Base-by-base conservation (phyloP, 2,888 invertebrate species). In the Lochmaea crataegi region DNA sequence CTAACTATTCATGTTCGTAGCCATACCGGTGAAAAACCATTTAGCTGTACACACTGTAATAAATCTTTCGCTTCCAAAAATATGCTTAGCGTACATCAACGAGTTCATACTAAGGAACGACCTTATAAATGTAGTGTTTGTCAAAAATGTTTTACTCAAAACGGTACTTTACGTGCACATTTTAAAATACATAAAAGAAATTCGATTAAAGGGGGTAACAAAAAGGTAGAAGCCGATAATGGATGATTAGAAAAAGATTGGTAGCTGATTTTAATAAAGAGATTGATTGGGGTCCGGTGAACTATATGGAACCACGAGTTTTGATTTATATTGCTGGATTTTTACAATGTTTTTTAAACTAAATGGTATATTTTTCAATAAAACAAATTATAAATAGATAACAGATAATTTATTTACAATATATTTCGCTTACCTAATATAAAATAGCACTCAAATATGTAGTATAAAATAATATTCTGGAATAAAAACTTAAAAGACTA, bases 61-160 rank as follows among this genome's bases (percentile, higher is more conserved):
- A 83, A 83, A 80, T 75, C 81, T 2, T 85, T 84, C 73, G 32
- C 32, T 0, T 4, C 32, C 16, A 57, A 16, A 57, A 57, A 7
- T 16, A 57, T 83, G 73, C 76, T 86, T n/a, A 80, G 82, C 2
- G 84, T 85, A 75, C 86, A 87, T 71, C 84, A 85, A 81, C 85
- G 85, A 77, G 81, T 81, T 72, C 86, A 87, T 72, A 85, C 86
- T 0, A 86, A 85, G 1, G 85, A 86, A 75, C 84, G 81, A 71
- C 86, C 86, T 0, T 83, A 83, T 78, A 70, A 82, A 48, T 83
- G 83, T 72, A 76, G 80, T 11, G 67, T 78, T 32, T 85, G 85
- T 68, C 85, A 85, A 2, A 86, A 85, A 76, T 83, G 84, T 9
- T 87, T 86, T 73, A 77, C 85, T 45, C 86, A 85, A 76, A 84